Base-by-base conservation (phyloP, 2,888 invertebrate genomes). In the Panopea generosa region DNA sequence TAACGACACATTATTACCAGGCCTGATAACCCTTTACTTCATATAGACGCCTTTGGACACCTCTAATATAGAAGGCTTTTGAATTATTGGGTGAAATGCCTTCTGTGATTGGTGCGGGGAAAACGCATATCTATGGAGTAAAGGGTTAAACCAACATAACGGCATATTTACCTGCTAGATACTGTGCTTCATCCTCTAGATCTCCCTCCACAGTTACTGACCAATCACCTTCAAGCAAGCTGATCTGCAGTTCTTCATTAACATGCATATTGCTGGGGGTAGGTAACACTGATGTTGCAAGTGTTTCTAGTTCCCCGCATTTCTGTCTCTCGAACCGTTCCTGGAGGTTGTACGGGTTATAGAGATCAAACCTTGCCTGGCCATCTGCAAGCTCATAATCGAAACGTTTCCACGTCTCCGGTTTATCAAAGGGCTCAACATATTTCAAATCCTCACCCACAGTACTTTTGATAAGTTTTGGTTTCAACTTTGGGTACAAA, bases 321-420 rank as follows among this genome's bases (percentile, higher is more conserved):
- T 60, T 57, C 38, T 84, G 77, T 26, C 84, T 72, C n/a, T 82
- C 73, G 73, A 85, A 89, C 16, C 89, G 72, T 40, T 84, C 83
- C 52, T 85, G 82, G 14, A 86, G 69, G 7, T 84, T 86, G 61
- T 82, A 88, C 6, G 89, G 89, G 59, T 88, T 83, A 59, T 86
- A 89, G 20, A 76, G 59, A 53, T 89, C 89, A 66, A 70, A 50
- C 75, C 73, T 74, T 40, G 47, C 62, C 14, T 69, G 72, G 0
- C 84, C 84, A 45, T 73, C 82, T 6, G 78, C 63, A 29, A 86
- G 43, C 47, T 68, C 70, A 77, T 90, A 88, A 56, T 89, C 86
- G 80, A 86, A 89, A 20, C 90, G 61, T 27, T 90, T 90, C 88
- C 89, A 90, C 24, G 87, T 79, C 24, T 73, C 77, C 7, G 86